These are phyloP conservation scores for Drosophila buzzatii DNA, from an alignment of 2,888 invertebrate genomes.

Conservation along the genomic window DNA sequence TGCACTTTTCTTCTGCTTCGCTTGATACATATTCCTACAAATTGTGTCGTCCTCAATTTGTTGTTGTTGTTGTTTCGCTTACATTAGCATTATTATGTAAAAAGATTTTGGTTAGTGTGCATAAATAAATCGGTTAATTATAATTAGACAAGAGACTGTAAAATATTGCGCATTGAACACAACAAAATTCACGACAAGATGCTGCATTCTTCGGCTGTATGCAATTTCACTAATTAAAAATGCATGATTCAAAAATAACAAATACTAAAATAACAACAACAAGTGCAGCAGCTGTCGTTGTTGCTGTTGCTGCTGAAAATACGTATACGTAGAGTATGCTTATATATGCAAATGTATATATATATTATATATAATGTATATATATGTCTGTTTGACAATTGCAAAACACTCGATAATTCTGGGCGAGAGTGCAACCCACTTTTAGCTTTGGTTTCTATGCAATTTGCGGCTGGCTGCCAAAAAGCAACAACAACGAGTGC, in stretches of 20 bases:
- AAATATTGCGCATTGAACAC: constrained; percentile 64
- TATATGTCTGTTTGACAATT: constrained; percentile 39
- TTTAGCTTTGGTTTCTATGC: constrained; percentile 65
- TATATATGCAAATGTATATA: constrained; percentile 4
- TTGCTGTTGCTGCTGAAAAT: constrained; percentile 19
- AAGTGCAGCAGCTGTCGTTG: neutral
- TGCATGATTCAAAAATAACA: constrained; percentile 74
- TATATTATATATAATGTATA: constrained; percentile 11
- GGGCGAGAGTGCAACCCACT: constrained; percentile 74
- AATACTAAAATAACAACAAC: constrained; percentile 31
- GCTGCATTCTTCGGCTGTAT: constrained; percentile 44
- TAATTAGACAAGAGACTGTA: constrained; percentile 67
- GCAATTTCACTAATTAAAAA: constrained; percentile 79
- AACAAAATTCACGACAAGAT: constrained; percentile 63
- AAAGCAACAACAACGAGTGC: constrained; percentile 36
- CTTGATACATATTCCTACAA: neutral
- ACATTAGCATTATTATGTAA: constrained; percentile 19
- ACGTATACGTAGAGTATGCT: constrained; percentile 7
- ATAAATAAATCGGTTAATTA: constrained; percentile 69
- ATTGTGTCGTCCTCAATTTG: neutral
- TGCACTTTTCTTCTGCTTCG: too few species aligned
- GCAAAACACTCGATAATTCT: constrained; percentile 65
- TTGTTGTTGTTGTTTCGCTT: neutral
- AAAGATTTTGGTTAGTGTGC: constrained; percentile 42
- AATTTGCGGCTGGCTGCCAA: constrained; percentile 71